Evolutionary conservation across 2,888 invertebrate species (phyloP), one percentile per base, ranked within the genome.

Genomic region (Teleogryllus oceanicus): DNA sequence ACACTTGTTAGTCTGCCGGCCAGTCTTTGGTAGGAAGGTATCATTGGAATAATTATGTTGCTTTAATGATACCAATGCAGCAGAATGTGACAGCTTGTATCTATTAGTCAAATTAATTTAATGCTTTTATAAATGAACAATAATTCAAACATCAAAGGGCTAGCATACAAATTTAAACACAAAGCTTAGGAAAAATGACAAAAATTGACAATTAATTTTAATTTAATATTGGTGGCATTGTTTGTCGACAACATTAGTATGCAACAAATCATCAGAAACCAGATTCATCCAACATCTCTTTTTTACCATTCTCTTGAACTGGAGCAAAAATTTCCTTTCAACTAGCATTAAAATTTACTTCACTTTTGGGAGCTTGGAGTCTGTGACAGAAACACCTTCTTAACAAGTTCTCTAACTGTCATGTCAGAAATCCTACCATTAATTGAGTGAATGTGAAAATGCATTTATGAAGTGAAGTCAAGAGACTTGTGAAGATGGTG

Each of bases 221-320:
- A 62, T 13, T 37, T 13, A 62, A 62, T n/a, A 62, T 62, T 62
- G 62, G 62, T 62, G 62, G 62, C n/a, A 62, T 62, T 62, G 62
- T 62, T n/a, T n/a, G 11, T 62, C 16, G n/a, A 62, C 62, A 62
- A 62, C 62, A 62, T 13, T 62, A n/a, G n/a, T 62, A n/a, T 18
- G 62, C 62, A 62, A 62, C n/a, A 62, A 62, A 62, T 62, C 62
- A n/a, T 62, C n/a, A n/a, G 62, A 62, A 62, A 62, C n/a, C 13
- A 62, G n/a, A 62, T n/a, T 62, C 62, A 62, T 13, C 62, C 62
- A 62, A 13, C 13, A 18, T 62, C 62, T 62, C 62, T 62, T 62
- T 62, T n/a, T 62, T 62, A 18, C n/a, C 62, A 16, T 62, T n/a
- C 5, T 62, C 8, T 62, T 13, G 62, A 62, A n/a, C 62, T 18